A percentile compares a stretch with the other conserved stretches of the same genome.
These are phyloP conservation scores for Diplogasteroides magnus DNA, from an alignment of 1,140 invertebrate species.

Conservation along the genomic window DNA sequence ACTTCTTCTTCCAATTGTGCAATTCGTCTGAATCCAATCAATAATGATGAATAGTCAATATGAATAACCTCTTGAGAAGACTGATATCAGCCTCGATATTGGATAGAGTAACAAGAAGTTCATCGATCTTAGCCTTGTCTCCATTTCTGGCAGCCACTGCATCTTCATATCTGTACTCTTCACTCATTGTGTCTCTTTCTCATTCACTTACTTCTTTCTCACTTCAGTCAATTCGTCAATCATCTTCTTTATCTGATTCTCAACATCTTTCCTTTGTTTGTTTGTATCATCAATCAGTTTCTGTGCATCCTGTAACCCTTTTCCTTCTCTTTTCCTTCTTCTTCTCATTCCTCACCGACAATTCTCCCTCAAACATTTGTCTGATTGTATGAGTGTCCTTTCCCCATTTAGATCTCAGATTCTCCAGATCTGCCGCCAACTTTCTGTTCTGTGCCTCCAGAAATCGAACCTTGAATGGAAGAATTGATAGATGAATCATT, in stretches of 20 bases:
- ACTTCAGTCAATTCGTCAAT: slow-evolving; percentile 34
- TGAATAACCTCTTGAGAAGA: slow-evolving; percentile 24
- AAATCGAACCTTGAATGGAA: slow-evolving; percentile 54
- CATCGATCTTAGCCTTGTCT: slow-evolving; percentile 38
- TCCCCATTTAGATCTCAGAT: slow-evolving; percentile 57
- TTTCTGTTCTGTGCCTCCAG: slow-evolving; percentile 60
- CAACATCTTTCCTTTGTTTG: slow-evolving; percentile 29
- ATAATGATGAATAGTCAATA: not conserved
- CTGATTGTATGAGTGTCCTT: slow-evolving; percentile 58
- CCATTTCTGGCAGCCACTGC: slow-evolving; percentile 32
- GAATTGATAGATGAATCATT: not conserved
- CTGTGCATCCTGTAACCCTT: slow-evolving; percentile 28
- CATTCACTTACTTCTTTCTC: slow-evolving; percentile 32
- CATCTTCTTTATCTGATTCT: slow-evolving; percentile 35
- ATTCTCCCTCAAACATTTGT: slow-evolving; percentile 59
- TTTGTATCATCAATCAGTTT: slow-evolving; percentile 44
- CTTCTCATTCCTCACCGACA: slow-evolving; percentile 37
- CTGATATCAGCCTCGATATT: slow-evolving; percentile 42
- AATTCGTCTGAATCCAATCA: slow-evolving; percentile 27
- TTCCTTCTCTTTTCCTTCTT: not conserved
- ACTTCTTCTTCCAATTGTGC: slow-evolving; percentile 39
- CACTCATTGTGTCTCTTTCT: not conserved
- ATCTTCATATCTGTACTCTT: slow-evolving; percentile 36
- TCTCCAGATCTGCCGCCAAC: slow-evolving; percentile 57
- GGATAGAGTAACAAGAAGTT: slow-evolving; percentile 33